Conservation (phyloP, 2,113 vertebrate genomes). For the Myotis lucifugus region DNA sequence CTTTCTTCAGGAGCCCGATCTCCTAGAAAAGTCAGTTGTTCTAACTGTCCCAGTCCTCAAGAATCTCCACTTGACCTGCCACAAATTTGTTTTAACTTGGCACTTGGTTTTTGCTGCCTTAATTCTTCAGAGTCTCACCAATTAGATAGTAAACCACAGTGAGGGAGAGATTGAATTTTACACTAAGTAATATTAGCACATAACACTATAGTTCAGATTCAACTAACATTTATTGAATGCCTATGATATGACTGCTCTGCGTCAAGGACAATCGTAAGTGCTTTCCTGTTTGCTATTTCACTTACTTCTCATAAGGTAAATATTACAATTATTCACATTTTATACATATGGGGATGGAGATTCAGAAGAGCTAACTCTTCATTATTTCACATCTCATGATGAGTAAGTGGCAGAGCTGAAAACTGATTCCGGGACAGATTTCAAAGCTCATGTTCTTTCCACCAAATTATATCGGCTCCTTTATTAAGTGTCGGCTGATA, state of each 20-base stretch:
- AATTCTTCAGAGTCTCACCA: background rate
- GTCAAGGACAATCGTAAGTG: background rate
- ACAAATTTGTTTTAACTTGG: background rate
- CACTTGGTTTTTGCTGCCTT: background rate
- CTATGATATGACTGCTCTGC: background rate
- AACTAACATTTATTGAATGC: background rate
- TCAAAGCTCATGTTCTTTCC: constrained; percentile 52
- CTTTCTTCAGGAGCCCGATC: background rate
- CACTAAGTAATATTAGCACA: background rate
- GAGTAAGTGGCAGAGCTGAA: background rate
- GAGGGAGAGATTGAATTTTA: background rate
- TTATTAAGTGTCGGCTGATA: constrained; percentile 49
- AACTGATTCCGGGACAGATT: constrained; percentile 52
- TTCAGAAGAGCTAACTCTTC: background rate
- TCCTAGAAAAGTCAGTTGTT: background rate
- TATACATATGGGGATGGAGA: background rate
- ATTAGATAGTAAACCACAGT: background rate
- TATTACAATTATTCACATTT: background rate
- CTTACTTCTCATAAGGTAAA: background rate
- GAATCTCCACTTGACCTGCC: background rate
- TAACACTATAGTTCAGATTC: background rate
- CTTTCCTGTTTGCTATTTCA: background rate
- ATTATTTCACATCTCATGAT: background rate
- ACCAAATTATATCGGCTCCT: constrained; percentile 41
- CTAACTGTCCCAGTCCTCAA: background rate